phyloP scores from a whole-genome alignment of 2,113 vertebrate species.

The Columba livia region DNA sequence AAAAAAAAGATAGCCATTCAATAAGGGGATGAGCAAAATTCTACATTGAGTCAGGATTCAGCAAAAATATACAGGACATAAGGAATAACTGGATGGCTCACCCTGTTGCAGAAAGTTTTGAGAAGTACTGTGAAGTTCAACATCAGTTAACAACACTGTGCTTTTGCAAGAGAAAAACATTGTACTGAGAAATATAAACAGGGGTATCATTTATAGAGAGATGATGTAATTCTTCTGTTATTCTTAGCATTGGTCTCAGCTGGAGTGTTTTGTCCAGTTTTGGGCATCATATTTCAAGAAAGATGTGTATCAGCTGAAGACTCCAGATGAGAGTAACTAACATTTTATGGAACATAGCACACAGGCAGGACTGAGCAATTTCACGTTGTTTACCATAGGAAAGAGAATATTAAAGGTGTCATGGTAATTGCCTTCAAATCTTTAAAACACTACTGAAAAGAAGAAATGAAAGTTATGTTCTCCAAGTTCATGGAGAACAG shows the following conservation, averaged over 20 bases:
- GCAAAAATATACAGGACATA: neutral
- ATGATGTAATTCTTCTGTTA: slow-evolving; percentile 23
- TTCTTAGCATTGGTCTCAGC: neutral
- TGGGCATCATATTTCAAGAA: slow-evolving; percentile 17
- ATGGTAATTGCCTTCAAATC: neutral
- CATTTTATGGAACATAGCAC: neutral
- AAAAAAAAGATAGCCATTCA: neutral
- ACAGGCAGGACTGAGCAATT: neutral
- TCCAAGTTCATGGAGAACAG: neutral
- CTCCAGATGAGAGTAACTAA: neutral
- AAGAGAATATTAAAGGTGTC: neutral
- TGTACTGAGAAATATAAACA: neutral
- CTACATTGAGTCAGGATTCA: neutral
- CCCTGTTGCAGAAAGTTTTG: neutral
- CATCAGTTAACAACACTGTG: neutral
- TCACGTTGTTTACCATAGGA: neutral
- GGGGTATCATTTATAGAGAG: neutral
- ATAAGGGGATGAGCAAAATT: neutral
- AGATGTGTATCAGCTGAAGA: neutral
- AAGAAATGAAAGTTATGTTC: neutral
- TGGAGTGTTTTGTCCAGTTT: slow-evolving; percentile 39
- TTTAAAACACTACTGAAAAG: neutral
- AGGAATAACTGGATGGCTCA: neutral
- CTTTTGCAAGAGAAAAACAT: slow-evolving; percentile 3
- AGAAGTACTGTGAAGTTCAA: neutral